These are phyloP conservation scores for Thelaira solivaga DNA, from an alignment of 2,888 invertebrate species.

Conservation along the genomic window DNA sequence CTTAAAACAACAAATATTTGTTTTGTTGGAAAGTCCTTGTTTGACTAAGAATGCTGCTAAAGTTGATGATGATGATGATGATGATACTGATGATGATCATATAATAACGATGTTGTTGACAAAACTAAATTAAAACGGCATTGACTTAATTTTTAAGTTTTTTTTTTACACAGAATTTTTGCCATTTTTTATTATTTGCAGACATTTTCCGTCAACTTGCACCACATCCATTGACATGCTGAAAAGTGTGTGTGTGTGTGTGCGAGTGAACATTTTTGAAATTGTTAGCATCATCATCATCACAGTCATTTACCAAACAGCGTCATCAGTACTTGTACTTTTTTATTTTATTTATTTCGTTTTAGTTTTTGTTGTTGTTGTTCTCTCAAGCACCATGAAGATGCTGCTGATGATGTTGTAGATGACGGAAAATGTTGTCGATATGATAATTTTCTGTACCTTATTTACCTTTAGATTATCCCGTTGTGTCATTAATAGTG, in stretches of 20 bases:
- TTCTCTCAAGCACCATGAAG: background rate
- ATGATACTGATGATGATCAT: background rate
- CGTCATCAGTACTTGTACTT: background rate
- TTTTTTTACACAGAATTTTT: too few species aligned
- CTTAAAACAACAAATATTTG: constrained; percentile 40
- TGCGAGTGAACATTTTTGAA: background rate
- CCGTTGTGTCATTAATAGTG: constrained; percentile 18
- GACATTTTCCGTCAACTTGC: constrained; percentile 18
- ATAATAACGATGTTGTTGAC: background rate
- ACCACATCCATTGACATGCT: background rate
- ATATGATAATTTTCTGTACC: constrained; percentile 12
- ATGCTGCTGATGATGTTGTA: background rate
- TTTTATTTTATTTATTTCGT: background rate
- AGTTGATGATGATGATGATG: background rate
- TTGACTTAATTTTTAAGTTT: constrained; percentile 27
- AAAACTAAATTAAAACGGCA: constrained; percentile 13
- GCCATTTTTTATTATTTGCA: constrained; percentile 22
- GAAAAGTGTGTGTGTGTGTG: background rate
- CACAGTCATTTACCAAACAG: background rate
- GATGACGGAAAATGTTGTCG: background rate
- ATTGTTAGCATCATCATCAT: background rate
- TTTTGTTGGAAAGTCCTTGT: constrained; percentile 27
- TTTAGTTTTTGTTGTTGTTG: too few species aligned
- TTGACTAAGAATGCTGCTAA: constrained; percentile 11
- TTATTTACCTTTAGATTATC: constrained; percentile 29